Conservation (phyloP, 2,797 vertebrate species). For the Sebastes oblongus region DNA sequence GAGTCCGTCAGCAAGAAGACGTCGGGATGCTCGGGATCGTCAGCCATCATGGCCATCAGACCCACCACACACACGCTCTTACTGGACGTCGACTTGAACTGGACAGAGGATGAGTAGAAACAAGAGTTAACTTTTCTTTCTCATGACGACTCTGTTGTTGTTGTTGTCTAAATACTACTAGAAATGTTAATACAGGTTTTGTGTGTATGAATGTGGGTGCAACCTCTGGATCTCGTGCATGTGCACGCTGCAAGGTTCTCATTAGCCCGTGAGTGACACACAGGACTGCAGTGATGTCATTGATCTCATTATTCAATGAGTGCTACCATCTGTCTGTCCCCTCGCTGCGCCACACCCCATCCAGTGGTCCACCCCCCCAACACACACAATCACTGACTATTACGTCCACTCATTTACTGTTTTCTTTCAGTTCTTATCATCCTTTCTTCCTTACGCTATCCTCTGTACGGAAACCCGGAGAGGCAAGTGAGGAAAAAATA, state of each 20-base stretch:
- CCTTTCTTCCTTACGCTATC: not conserved
- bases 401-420: slow-evolving; percentile 13
- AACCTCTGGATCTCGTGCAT: not conserved
- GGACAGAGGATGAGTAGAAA: slow-evolving; percentile 13
- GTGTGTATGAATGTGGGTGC: not conserved
- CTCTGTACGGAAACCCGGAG: not conserved
- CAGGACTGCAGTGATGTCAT: slow-evolving; percentile 72
- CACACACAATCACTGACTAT: slow-evolving; percentile 1
- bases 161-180: not conserved
- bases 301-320: slow-evolving; percentile 71
- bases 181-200: not conserved
- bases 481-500: too few species aligned
- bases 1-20: slow-evolving; percentile 96
- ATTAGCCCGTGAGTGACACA: slow-evolving; percentile 70
- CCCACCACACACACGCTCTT: slow-evolving; percentile 93
- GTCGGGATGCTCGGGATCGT: slow-evolving; percentile 95
- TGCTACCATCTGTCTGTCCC: slow-evolving; percentile 73
- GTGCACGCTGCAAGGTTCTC: slow-evolving; percentile 60
- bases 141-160: not conserved
- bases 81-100: slow-evolving; percentile 97
- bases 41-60: slow-evolving; percentile 98
- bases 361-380: not conserved
- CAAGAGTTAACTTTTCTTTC: not conserved
- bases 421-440: not conserved
- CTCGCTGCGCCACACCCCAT: not conserved